These are phyloP conservation scores for Embiotoca jacksoni DNA, from an alignment of 2,113 vertebrate species.

Conservation along the genomic window DNA sequence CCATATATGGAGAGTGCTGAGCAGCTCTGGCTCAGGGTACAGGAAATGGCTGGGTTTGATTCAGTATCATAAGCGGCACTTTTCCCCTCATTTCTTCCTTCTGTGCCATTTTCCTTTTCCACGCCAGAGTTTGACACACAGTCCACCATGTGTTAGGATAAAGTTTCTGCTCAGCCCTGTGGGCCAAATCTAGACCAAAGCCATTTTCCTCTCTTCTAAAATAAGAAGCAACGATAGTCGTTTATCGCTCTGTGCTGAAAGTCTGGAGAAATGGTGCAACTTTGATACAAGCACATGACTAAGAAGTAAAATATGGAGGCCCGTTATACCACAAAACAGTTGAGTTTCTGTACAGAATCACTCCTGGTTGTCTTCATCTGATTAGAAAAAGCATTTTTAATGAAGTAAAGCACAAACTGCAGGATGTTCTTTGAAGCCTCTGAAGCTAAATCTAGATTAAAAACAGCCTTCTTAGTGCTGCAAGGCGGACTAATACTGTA, in stretches of 20 bases:
- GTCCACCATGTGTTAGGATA: conserved; percentile 47
- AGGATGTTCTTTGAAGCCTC: conserved; percentile 13
- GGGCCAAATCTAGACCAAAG: conserved; percentile 34
- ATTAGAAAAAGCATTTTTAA: conserved; percentile 51
- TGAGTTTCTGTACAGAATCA: neutral
- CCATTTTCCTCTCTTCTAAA: conserved; percentile 45
- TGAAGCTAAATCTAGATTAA: conserved; percentile 41
- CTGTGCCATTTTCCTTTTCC: conserved; percentile 59
- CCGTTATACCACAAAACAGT: neutral
- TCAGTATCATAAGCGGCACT: conserved; percentile 83
- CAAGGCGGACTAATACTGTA: conserved; percentile 2
- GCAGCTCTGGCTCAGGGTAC: conserved; percentile 73
- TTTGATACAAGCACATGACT: conserved; percentile 1
- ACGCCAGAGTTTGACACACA: conserved; percentile 60
- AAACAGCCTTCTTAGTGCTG: conserved; percentile 9
- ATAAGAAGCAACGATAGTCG: conserved; percentile 39
- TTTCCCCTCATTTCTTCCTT: conserved; percentile 68
- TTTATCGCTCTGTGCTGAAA: conserved; percentile 24
- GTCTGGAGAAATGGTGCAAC: conserved; percentile 1
- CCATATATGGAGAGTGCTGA: conserved; percentile 86
- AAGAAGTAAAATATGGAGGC: conserved; percentile 8
- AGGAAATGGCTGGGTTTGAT: conserved; percentile 88
- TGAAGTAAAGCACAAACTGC: conserved; percentile 31
- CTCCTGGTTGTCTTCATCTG: conserved; percentile 39
- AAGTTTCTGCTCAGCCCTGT: conserved; percentile 33